Evolutionary conservation across 2,113 vertebrate species (phyloP).

Genomic region (Plecturocebus donacophilus): DNA sequence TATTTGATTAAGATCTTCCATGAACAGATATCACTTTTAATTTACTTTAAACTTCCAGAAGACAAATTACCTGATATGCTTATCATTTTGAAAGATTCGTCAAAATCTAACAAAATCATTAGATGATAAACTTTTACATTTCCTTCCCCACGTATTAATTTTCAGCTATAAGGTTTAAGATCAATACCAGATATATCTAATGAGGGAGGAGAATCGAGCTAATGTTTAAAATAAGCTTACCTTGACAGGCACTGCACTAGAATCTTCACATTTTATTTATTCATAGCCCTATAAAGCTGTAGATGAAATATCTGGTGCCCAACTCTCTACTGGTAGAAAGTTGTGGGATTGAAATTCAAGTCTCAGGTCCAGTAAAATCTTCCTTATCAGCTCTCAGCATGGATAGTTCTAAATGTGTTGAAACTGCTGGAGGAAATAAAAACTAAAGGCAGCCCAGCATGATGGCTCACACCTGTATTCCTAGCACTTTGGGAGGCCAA

Average conservation of each 20-base stretch:
- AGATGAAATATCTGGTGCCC: neutral
- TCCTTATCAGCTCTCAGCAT: neutral
- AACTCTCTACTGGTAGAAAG: neutral
- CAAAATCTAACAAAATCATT: neutral
- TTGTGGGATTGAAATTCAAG: neutral
- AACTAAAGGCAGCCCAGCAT: neutral
- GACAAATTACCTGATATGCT: neutral
- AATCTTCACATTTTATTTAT: neutral
- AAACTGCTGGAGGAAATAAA: neutral
- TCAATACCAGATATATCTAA: neutral
- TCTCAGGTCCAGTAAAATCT: neutral
- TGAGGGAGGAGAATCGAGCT: neutral
- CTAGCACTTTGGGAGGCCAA: no score
- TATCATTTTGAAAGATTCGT: neutral
- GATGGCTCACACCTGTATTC: no score
- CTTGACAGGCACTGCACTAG: neutral
- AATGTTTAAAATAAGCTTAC: neutral
- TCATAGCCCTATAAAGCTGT: neutral
- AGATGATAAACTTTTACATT: neutral
- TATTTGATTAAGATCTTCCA: neutral
- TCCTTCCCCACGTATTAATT: neutral
- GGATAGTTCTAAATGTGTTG: neutral
- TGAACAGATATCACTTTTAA: neutral
- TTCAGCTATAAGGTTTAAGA: neutral
- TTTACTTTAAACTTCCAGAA: neutral